Evolutionary conservation across 2,113 vertebrate genomes (phyloP).

Genomic region (Tetraodon nigroviridis): DNA sequence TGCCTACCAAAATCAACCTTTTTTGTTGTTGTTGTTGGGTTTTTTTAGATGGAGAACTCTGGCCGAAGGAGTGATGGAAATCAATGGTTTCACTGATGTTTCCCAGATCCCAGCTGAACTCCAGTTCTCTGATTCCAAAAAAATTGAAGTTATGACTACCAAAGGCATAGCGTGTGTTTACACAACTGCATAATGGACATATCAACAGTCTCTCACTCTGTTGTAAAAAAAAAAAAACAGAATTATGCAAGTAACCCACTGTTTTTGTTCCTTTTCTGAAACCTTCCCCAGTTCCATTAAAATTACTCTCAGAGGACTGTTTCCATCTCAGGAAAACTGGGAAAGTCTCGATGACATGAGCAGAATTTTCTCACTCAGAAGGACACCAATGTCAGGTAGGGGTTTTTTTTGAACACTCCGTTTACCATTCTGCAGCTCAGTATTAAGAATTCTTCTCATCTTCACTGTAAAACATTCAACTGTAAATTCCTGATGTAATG

Average conservation of each 20-base stretch:
- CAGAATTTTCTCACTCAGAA: conserved; percentile 30
- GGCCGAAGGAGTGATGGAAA: conserved; percentile 19
- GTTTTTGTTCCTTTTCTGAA: background rate
- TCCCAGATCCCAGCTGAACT: conserved; percentile 37
- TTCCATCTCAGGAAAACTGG: conserved; percentile 40
- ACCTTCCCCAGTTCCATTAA: conserved; percentile 29
- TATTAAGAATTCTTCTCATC: too few species aligned
- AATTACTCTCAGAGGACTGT: conserved; percentile 40
- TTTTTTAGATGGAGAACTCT: conserved; percentile 39
- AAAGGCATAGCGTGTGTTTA: conserved; percentile 10
- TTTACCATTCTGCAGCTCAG: too few species aligned
- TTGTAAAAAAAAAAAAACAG: too few species aligned
- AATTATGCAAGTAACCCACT: too few species aligned
- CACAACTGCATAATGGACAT: too few species aligned
- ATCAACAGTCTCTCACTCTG: too few species aligned
- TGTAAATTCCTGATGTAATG: background rate
- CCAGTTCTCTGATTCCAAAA: conserved; percentile 16
- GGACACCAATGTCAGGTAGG: conserved; percentile 51
- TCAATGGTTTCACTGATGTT: background rate
- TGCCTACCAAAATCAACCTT: background rate
- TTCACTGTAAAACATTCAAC: too few species aligned
- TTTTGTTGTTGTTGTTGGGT: background rate
- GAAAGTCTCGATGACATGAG: conserved; percentile 41
- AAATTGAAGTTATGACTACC: background rate
- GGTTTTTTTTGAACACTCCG: too few species aligned